A percentile compares a stretch with the other conserved stretches of the same genome.
phyloP scores from a whole-genome alignment of 2,113 vertebrate genomes.

The Setophaga kirtlandii region DNA sequence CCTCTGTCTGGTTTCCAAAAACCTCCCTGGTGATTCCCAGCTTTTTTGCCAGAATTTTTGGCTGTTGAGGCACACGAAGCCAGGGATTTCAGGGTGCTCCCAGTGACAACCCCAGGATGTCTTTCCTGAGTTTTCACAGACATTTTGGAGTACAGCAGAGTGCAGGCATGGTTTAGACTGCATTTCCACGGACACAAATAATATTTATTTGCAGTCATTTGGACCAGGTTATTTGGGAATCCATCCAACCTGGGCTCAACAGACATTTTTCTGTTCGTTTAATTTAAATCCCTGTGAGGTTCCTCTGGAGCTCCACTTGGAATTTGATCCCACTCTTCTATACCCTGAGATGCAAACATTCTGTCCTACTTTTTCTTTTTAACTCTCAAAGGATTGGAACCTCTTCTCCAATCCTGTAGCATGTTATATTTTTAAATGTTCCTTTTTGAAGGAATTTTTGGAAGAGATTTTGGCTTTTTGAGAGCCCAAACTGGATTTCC shows the following conservation, averaged over 20 bases:
- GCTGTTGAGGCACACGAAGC: neutral
- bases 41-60: neutral
- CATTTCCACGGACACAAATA: neutral
- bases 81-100: neutral
- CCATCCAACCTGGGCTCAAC: neutral
- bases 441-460: neutral
- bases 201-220: neutral
- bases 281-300: neutral
- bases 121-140: neutral
- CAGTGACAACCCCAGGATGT: too few relatives aligned
- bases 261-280: rapidly evolving
- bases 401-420: neutral
- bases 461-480: neutral
- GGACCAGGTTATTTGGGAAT: neutral
- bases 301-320: neutral
- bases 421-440: neutral
- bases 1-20: neutral
- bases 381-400: neutral
- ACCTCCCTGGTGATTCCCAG: neutral
- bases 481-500: neutral
- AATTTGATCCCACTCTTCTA: neutral
- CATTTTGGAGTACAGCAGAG: neutral
- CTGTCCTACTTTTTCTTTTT: neutral
- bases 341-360: neutral
- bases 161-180: neutral